Base-by-base conservation (phyloP, 2,797 vertebrate genomes). In the Simalia tracyae region DNA sequence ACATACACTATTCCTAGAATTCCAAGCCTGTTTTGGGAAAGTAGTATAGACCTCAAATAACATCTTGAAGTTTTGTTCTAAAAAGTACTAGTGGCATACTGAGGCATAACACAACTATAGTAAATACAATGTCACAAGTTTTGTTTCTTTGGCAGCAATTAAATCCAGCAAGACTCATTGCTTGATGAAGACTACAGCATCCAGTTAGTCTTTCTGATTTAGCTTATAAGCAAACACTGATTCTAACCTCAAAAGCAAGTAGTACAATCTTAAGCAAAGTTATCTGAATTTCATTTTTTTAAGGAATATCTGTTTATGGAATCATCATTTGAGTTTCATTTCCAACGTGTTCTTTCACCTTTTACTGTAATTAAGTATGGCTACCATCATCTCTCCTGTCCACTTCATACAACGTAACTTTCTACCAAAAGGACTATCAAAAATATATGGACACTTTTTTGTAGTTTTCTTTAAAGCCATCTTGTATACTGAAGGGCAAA, bases 161-260 rank as follows among this genome's bases (percentile, higher is more conserved):
- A 76, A 88, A 64, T 54, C 60, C 46, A 84, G 87, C 57, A 81
- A 90, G 11, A 14, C n/a, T 42, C 50, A 84, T 17, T 68, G 54
- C 31, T 59, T 42, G 22, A 86, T 88, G 59, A 54, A 89, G 36
- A 61, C 90, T 11, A 15, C 6, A 81, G 31, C 2, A 22, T 87
- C 31, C 22, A 92, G 8, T 24, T 46, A 92, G 63, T 60, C 61
- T n/a, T 88, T 50, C 31, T 72, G 54, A 4, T 89, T 26, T 56
- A 59, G 10, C 76, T 90, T 86, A 87, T 31, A 31, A 89, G 14
- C 26, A 89, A 89, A 50, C 42, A 50, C 46, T 85, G 91, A 87
- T 8, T 11, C 76, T 56, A 89, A 84, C 88, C 93, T 90, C 91
- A 87, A 28, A 90, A 89, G n/a, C 36, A 66, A 63, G 14, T 90